Evolutionary conservation across 2,888 invertebrate species (phyloP).

Genomic region (Drosophila pseudotalamancana): DNA sequence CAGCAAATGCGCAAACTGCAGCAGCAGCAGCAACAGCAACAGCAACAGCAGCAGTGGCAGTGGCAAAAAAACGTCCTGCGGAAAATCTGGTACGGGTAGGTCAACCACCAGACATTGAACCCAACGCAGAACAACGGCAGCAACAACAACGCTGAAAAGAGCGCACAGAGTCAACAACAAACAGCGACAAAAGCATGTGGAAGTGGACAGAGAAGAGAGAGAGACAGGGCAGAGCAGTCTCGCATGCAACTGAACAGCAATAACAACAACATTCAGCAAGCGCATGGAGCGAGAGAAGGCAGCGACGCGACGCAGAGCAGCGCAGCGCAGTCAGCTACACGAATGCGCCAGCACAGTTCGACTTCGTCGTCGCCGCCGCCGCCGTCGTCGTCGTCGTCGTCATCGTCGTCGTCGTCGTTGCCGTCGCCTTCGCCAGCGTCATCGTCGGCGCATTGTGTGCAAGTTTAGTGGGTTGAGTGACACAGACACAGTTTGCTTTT

Average conservation of each 20-base stretch:
- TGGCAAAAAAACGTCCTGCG: conserved; percentile 49
- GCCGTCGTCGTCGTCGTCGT: conserved; percentile 6
- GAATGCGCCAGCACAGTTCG: conserved; percentile 43
- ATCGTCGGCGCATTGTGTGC: conserved; percentile 59
- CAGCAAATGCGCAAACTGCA: conserved; percentile 45
- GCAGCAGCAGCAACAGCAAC: conserved; percentile 18
- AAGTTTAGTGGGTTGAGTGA: conserved; percentile 79
- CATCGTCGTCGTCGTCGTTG: conserved; percentile 20
- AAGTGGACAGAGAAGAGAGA: conserved; percentile 4
- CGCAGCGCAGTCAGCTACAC: conserved; percentile 42
- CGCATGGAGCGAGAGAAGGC: conserved; percentile 13
- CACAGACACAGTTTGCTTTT: conserved; percentile 74
- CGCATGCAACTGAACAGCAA: conserved; percentile 14
- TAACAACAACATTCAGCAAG: conserved; percentile 7
- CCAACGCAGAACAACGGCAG: conserved; percentile 48
- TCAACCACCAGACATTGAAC: conserved; percentile 83
- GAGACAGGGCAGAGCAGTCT: conserved; percentile 2
- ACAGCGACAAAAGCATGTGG: conserved; percentile 19
- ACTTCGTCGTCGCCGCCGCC: conserved; percentile 27
- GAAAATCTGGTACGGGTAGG: conserved; percentile 77
- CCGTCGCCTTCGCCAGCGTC: conserved; percentile 10
- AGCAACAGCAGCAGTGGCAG: conserved; percentile 9
- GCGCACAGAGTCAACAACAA: conserved; percentile 46
- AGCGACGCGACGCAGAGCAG: conserved; percentile 19
- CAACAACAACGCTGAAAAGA: conserved; percentile 7